Evolutionary conservation across 2,113 vertebrate species (phyloP).

Genomic region (Pogonocichla stellata): DNA sequence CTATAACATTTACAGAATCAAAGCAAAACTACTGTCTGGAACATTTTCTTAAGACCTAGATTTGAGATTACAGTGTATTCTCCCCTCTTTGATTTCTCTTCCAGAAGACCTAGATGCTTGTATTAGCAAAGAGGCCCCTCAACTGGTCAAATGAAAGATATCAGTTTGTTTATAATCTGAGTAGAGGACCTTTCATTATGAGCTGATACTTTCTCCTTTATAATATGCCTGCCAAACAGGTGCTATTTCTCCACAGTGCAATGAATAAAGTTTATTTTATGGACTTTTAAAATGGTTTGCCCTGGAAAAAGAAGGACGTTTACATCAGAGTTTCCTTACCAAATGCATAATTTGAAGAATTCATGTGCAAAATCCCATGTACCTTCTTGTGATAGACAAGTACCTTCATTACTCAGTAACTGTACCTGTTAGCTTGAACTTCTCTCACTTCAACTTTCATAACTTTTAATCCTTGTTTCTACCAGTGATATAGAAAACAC

Average conservation of each 20-base stretch:
- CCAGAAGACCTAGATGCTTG: background rate
- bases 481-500: background rate
- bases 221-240: background rate
- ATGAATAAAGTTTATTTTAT: background rate
- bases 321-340: background rate
- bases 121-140: background rate
- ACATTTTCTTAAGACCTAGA: background rate
- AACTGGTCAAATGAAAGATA: constrained; percentile 6
- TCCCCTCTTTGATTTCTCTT: background rate
- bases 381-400: background rate
- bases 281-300: background rate
- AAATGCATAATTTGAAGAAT: background rate
- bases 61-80: background rate
- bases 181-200: background rate
- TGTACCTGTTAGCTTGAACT: background rate
- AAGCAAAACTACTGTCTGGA: background rate
- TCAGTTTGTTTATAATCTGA: background rate
- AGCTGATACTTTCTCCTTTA: background rate
- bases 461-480: background rate
- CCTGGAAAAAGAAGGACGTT: background rate
- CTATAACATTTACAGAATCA: background rate
- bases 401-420: background rate
- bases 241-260: background rate
- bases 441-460: background rate
- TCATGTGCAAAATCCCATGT: background rate